phyloP scores from a whole-genome alignment of 2,888 invertebrate genomes.

The Agonopterix heracliana region DNA sequence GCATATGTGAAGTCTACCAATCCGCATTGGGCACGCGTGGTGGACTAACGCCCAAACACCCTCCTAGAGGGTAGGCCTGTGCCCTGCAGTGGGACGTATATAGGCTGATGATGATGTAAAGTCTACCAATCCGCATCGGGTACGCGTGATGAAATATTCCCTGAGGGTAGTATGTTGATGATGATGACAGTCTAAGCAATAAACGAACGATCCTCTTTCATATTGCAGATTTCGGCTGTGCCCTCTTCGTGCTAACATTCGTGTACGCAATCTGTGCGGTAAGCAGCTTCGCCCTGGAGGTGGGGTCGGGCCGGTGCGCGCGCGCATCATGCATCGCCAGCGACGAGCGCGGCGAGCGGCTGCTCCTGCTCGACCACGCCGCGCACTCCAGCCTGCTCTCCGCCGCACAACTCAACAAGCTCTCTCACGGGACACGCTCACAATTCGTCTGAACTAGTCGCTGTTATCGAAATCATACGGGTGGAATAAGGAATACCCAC shows the following conservation, averaged over 20 bases:
- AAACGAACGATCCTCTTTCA: background rate
- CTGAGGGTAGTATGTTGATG: no score
- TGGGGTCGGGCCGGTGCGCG: conserved; percentile 41
- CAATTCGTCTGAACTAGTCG: conserved; percentile 51
- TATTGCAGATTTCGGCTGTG: conserved; percentile 57
- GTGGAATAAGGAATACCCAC: background rate
- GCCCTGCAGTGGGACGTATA: no score
- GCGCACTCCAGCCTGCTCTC: conserved; percentile 65
- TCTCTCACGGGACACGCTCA: conserved; percentile 53
- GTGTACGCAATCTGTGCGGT: conserved; percentile 67
- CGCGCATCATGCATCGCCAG: conserved; percentile 28
- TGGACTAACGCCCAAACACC: no score
- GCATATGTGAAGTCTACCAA: no score
- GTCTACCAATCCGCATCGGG: no score
- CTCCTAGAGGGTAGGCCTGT: no score
- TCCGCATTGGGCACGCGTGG: no score
- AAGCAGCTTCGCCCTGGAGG: conserved; percentile 60
- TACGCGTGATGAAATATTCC: no score
- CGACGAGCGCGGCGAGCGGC: conserved; percentile 59
- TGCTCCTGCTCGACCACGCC: conserved; percentile 60
- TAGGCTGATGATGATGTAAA: no score
- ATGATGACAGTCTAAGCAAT: no score
- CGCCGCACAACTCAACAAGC: conserved; percentile 61
- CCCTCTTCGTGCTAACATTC: conserved; percentile 55
- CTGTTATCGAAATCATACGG: background rate